Conservation (phyloP, 2,113 vertebrate species). For the Ochotona curzoniae region DNA sequence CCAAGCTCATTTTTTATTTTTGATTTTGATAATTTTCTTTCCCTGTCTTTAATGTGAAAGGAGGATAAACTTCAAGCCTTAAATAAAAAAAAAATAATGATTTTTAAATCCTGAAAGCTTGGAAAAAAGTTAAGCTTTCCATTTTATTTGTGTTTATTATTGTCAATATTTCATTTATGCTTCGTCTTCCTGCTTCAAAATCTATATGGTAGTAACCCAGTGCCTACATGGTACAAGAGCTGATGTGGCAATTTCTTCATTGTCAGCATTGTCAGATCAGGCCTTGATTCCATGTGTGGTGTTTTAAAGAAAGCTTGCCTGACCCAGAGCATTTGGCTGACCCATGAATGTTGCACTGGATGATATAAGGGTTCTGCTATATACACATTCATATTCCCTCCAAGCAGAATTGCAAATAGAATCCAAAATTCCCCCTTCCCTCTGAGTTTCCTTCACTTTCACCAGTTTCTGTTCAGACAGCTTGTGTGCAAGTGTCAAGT, state of each 20-base stretch:
- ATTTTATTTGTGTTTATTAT: conserved; percentile 50
- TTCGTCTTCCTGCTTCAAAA: conserved; percentile 39
- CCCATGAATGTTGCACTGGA: not conserved
- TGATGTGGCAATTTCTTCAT: not conserved
- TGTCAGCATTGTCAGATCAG: not conserved
- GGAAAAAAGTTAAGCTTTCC: conserved; percentile 72
- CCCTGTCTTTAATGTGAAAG: conserved; percentile 82
- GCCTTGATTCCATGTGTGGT: not conserved
- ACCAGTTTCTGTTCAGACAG: conserved; percentile 43
- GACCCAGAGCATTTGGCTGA: not conserved
- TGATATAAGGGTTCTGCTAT: not conserved
- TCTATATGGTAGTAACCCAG: not conserved
- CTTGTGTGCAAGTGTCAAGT: not conserved
- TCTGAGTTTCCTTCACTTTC: conserved; percentile 70
- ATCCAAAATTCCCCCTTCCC: conserved; percentile 42
- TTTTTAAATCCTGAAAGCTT: conserved; percentile 81
- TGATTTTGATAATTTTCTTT: conserved; percentile 77
- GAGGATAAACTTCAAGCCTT: conserved; percentile 86
- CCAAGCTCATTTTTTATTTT: conserved; percentile 84
- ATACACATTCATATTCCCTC: not conserved
- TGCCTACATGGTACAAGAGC: not conserved
- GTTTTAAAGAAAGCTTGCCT: not conserved
- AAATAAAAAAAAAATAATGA: conserved; percentile 78
- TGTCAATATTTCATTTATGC: conserved; percentile 47
- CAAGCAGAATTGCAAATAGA: conserved; percentile 5